Percentiles rank a stretch among this genome's conserved stretches.
These are phyloP conservation scores for Arizona elegans DNA, from an alignment of 2,113 vertebrate species.

Conservation along the genomic window DNA sequence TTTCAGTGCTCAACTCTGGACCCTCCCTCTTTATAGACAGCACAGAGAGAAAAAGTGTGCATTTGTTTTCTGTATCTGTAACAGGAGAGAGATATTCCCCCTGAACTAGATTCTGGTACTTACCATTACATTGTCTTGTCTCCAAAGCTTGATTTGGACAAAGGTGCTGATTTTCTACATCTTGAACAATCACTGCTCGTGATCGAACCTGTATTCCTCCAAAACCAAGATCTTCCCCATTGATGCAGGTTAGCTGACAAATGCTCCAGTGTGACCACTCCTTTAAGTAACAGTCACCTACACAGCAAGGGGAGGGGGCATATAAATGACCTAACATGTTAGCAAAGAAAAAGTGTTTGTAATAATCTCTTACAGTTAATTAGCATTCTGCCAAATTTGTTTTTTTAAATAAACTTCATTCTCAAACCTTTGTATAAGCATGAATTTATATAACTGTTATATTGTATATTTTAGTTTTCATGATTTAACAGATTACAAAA, in stretches of 20 bases:
- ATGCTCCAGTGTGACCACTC: slow-evolving; percentile 95
- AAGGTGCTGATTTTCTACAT: slow-evolving; percentile 88
- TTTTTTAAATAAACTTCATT: background rate
- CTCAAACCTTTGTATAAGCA: background rate
- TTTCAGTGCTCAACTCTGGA: background rate
- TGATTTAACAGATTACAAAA: background rate
- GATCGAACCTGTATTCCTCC: slow-evolving; percentile 89
- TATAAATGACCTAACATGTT: background rate
- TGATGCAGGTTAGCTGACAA: slow-evolving; percentile 89
- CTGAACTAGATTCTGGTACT: slow-evolving; percentile 39
- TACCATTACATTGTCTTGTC: slow-evolving; percentile 85
- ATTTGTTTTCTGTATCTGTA: background rate
- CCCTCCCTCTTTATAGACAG: background rate
- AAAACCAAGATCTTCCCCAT: slow-evolving; percentile 84
- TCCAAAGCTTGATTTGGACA: slow-evolving; percentile 92
- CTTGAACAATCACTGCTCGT: slow-evolving; percentile 86
- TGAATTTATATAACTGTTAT: background rate
- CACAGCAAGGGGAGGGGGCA: background rate
- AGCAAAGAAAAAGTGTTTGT: rapidly evolving
- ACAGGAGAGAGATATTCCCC: background rate
- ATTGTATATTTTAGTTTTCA: background rate
- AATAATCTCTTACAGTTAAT: background rate
- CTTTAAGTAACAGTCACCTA: slow-evolving; percentile 96
- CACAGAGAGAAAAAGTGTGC: background rate
- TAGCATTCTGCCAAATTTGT: background rate